These are phyloP conservation scores for Grus americana DNA, from an alignment of 2,113 vertebrate genomes.

Conservation along the genomic window DNA sequence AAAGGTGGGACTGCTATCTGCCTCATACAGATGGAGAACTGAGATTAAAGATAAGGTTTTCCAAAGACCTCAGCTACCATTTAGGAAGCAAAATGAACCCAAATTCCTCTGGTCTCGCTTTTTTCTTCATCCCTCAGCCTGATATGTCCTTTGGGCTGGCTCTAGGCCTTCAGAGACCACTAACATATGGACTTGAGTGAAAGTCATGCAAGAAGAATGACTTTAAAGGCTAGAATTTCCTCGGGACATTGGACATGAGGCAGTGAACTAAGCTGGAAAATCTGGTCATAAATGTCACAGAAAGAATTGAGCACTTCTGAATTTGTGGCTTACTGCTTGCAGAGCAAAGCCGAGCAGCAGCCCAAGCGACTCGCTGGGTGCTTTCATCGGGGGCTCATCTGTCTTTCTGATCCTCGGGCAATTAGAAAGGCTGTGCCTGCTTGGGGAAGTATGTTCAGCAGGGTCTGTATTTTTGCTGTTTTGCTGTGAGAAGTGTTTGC, in stretches of 20 bases:
- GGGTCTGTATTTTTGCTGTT: neutral
- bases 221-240: neutral
- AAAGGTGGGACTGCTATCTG: neutral
- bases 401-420: neutral
- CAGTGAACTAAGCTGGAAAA: conserved; percentile 1
- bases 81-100: neutral
- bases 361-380: neutral
- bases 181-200: neutral
- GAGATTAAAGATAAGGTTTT: neutral
- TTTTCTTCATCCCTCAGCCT: neutral
- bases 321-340: neutral
- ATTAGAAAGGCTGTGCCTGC: neutral
- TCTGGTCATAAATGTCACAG: neutral
- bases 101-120: neutral
- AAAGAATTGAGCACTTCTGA: neutral
- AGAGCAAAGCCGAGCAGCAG: neutral
- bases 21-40: neutral
- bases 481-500: neutral
- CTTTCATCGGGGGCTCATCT: neutral
- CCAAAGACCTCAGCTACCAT: neutral
- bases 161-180: neutral
- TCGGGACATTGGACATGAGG: neutral
- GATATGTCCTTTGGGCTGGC: neutral
- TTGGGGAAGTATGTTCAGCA: neutral
- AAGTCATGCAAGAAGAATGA: neutral